Evolutionary conservation across 2,797 vertebrate genomes (phyloP), one percentile per base, ranked within the genome.

Genomic region (Pseudopleuronectes americanus): DNA sequence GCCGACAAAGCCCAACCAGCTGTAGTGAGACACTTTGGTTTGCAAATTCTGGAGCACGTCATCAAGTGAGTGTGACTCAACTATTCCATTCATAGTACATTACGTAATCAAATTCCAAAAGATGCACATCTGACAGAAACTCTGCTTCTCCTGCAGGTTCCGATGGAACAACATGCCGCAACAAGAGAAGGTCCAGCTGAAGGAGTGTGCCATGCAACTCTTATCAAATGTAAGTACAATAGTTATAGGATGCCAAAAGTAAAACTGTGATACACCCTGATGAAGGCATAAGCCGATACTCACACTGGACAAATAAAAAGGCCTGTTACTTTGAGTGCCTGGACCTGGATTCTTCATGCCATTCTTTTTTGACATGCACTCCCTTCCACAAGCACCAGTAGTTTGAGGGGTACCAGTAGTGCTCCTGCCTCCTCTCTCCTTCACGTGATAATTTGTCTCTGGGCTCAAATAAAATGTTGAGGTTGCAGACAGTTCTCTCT

Each of bases 1-100:
- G 96, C 97, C 0, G 96, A 97, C 81, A 98, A 95, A 94, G 93
- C 94, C 2, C 96, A 99, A 57, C 90, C 95, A 7, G 94, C 96
- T 69, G 94, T 98, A 68, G 94, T 99, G 84, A 95, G 97, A 89
- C 98, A 99, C 91, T 99, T 99, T 71, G 98, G 98, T 62, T 94
- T 99, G 84, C 98, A 99, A 92, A 96, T 98, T 68, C 81, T 99
- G 92, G 98, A 99, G 83, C 98, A 99, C 47, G 96, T 97, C 72
- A 95, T 99, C 88, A 99, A 99, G 98, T 99, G 92, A 96, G 97
- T 90, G 13, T 4, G 4, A 59, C 17, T 7, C 1, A 31, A 21
- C 4, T 6, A 13, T 48, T 4, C 19, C 23, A 4, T 22, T 26
- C 49, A 0, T 43, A 58, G 14, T 13, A 8, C 17, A 45, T 36